phyloP scores from a whole-genome alignment of 1,140 invertebrate species.

The Sminthurides bifidus region DNA sequence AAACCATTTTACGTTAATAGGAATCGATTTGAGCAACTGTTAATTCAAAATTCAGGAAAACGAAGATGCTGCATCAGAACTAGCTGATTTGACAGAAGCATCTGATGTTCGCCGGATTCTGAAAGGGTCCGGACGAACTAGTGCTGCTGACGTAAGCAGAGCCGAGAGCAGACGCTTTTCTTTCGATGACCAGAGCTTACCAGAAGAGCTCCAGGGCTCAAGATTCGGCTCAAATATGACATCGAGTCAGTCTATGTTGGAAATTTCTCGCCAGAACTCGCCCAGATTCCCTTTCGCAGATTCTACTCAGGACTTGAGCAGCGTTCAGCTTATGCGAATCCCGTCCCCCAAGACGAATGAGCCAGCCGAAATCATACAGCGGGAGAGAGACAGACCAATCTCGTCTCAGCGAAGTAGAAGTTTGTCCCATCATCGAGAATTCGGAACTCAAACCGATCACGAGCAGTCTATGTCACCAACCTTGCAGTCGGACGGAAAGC shows the following conservation, averaged over 20 bases:
- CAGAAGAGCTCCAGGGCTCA: background rate
- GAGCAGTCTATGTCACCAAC: no score
- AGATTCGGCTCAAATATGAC: background rate
- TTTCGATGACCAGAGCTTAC: background rate
- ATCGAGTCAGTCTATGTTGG: conserved; percentile 3
- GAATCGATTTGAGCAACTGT: background rate
- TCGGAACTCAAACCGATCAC: conserved; percentile 53
- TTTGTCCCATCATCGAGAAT: conserved; percentile 37
- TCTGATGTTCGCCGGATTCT: background rate
- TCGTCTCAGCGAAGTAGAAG: conserved; percentile 15
- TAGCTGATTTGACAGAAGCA: background rate
- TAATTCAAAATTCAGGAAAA: background rate
- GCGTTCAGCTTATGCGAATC: background rate
- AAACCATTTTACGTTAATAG: background rate
- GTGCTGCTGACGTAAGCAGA: background rate
- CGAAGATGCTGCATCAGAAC: background rate
- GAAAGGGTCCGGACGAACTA: background rate
- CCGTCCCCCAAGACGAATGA: background rate
- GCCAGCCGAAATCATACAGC: background rate
- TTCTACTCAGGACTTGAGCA: background rate
- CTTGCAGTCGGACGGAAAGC: conserved; percentile 9
- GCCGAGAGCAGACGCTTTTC: background rate
- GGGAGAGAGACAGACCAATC: background rate
- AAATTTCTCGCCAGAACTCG: background rate
- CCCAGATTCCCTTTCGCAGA: background rate